Evolutionary conservation across 2,888 invertebrate genomes (phyloP), one percentile per base, ranked within the genome.

Genomic region (Caenorhabditis sp.): DNA sequence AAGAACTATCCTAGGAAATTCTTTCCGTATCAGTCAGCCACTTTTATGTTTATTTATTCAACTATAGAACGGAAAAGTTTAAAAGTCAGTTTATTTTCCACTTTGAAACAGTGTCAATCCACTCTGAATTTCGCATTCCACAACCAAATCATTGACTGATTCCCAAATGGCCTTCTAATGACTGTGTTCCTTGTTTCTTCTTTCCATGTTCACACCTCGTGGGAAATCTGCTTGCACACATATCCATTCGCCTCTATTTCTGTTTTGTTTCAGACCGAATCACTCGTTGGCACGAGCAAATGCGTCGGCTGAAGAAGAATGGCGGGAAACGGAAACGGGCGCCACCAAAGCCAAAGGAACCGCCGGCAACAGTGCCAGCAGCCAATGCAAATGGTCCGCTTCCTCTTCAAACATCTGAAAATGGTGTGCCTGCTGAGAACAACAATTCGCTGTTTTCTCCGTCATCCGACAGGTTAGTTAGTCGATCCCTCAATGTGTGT

Each of bases 211-310:
- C 32, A 6, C 32, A n/a, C n/a, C n/a, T n/a, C 32, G 40, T 40
- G 40, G 6, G 40, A 40, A 13, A 40, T n/a, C n/a, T n/a, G n/a
- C n/a, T n/a, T n/a, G n/a, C n/a, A n/a, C n/a, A n/a, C n/a, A 32
- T 32, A 9, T 32, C 9, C 5, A 32, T 32, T 9, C 32, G 32
- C 32, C 9, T 32, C 4, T 32, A 32, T 32, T 32, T 32, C 9
- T 9, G 4, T 32, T 32, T 32, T 32, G 8, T 71, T 79, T 35
- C 70, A 84, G 84, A 37, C 22, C 78, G 83, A 26, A 85, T 85
- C 56, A 67, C 81, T 62, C 83, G 85, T 1, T 85, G 85, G 85
- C 84, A 85, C 62, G 85, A 85, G 44, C 85, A 85, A 58, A 76
- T 84, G 58, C 72, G 85, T 18, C 67, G 85, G 1, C 40, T 84